Conservation (phyloP, 2,888 invertebrate species). For the Hydroisotoma schaefferi region DNA sequence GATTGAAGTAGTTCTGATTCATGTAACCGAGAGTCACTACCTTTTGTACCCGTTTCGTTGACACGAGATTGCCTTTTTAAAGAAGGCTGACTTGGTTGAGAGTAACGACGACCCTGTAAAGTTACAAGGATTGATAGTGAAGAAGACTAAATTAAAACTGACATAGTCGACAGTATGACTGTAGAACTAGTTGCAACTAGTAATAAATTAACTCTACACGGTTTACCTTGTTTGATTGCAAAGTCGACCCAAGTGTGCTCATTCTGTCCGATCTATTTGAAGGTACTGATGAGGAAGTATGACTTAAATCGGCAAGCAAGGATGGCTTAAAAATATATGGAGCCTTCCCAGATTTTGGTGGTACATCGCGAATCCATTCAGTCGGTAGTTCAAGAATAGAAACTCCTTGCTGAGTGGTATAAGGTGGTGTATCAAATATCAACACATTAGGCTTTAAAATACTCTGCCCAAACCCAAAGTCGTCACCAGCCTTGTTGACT, state of each 20-base stretch:
- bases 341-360: conserved; percentile 35
- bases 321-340: conserved; percentile 46
- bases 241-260: conserved; percentile 35
- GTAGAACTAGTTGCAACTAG: background rate
- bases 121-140: no score
- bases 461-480: conserved; percentile 91
- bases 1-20: conserved; percentile 47
- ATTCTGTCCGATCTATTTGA: conserved; percentile 38
- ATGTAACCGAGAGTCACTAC: conserved; percentile 68
- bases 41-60: conserved; percentile 57
- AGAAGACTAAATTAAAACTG: no score
- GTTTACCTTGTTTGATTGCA: conserved; percentile 25
- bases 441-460: conserved; percentile 80
- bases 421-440: conserved; percentile 86
- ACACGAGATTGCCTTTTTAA: conserved; percentile 35
- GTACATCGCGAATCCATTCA: conserved; percentile 44
- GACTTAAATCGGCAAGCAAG: conserved; percentile 44
- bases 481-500: conserved; percentile 71
- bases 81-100: conserved; percentile 26
- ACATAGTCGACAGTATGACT: no score
- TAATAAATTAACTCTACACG: no score
- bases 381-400: conserved; percentile 63
- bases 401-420: conserved; percentile 65
- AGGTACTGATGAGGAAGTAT: conserved; percentile 41
- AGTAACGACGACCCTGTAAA: conserved; percentile 28